Conservation (phyloP, 2,113 vertebrate species). For the Rhagologus leucostigma region DNA sequence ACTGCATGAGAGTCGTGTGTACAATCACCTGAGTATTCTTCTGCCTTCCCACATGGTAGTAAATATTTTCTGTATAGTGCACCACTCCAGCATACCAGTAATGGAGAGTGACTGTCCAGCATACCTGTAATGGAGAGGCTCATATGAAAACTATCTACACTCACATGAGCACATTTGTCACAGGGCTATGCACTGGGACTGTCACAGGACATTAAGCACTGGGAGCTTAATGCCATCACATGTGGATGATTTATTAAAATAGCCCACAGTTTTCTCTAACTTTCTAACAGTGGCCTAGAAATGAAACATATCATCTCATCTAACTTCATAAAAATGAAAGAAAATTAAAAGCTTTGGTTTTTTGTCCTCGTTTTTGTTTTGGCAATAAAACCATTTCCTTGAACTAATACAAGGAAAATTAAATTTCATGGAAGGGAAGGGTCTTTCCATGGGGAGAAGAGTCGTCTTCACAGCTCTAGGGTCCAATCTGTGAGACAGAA, state of each 20-base stretch:
- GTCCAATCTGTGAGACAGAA: neutral
- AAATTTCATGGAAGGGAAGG: neutral
- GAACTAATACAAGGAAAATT: neutral
- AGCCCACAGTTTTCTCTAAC: neutral
- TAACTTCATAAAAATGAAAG: neutral
- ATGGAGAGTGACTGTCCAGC: neutral
- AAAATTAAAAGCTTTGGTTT: neutral
- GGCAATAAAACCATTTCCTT: neutral
- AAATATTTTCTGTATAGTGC: neutral
- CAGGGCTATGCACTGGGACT: neutral
- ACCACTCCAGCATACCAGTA: neutral
- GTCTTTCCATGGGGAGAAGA: neutral
- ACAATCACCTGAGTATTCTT: neutral
- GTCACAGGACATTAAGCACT: neutral
- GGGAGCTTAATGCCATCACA: neutral
- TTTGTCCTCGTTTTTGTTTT: neutral
- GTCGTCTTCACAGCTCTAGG: neutral
- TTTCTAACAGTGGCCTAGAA: neutral
- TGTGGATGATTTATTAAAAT: neutral
- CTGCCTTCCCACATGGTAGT: neutral
- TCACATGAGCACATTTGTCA: neutral
- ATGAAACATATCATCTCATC: neutral
- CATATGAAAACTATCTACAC: neutral
- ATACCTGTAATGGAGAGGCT: neutral
- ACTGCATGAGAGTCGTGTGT: fast-evolving